phyloP scores from a whole-genome alignment of 1,140 invertebrate species.

The Panagrolaimus sp. region DNA sequence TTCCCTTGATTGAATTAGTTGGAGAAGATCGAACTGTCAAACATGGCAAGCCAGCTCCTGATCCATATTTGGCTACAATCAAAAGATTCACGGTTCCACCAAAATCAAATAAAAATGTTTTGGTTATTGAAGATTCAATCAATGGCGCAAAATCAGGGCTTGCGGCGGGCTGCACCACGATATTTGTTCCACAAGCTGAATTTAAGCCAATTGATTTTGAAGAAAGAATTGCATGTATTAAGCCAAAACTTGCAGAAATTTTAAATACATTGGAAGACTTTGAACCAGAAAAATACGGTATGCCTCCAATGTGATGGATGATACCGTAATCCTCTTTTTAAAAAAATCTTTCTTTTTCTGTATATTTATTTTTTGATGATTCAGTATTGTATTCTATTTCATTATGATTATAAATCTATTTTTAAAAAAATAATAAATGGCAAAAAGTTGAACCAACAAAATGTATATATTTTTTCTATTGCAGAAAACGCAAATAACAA shows the following conservation, averaged over 20 bases:
- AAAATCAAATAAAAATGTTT: constrained; percentile 66
- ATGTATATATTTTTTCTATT: too few species aligned
- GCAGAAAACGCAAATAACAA: too few species aligned
- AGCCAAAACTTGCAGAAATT: constrained; percentile 67
- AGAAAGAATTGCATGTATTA: constrained; percentile 62
- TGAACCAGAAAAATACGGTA: constrained; percentile 75
- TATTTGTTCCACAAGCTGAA: constrained; percentile 67
- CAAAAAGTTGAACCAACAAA: too few species aligned
- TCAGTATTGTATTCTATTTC: too few species aligned
- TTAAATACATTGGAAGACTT: constrained; percentile 74
- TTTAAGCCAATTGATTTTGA: constrained; percentile 71
- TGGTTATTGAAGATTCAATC: constrained; percentile 85
- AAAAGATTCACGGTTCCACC: constrained; percentile 70
- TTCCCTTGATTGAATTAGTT: constrained; percentile 77
- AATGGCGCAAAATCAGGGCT: constrained; percentile 76
- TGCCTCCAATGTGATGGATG: constrained; percentile 67
- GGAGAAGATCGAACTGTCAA: constrained; percentile 79
- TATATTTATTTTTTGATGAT: too few species aligned
- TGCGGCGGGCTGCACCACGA: constrained; percentile 77
- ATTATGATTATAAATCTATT: too few species aligned
- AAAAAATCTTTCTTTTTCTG: too few species aligned
- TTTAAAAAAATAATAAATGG: too few species aligned
- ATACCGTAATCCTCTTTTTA: too few species aligned
- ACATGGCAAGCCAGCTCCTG: constrained; percentile 82
- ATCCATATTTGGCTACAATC: constrained; percentile 81